A percentile compares a stretch with the other conserved stretches of the same genome.
These are phyloP conservation scores for Syngnathus scovelli DNA, from an alignment of 2,113 vertebrate genomes.

Conservation along the genomic window DNA sequence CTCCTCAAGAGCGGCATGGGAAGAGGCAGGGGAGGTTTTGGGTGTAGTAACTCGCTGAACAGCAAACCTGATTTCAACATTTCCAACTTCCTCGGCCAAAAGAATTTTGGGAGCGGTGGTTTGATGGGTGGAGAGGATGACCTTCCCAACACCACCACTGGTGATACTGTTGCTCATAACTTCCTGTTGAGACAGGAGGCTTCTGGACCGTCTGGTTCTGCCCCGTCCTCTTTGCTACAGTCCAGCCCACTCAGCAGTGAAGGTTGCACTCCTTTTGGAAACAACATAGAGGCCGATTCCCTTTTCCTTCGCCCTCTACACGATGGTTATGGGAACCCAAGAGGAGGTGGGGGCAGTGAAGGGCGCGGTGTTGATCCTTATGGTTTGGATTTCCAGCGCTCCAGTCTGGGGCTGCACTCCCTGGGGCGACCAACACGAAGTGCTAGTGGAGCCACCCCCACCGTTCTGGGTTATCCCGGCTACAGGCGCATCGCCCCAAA, in stretches of 20 bases:
- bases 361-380: slow-evolving; percentile 74
- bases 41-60: slow-evolving; percentile 68
- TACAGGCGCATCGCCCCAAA: slow-evolving; percentile 94
- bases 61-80: slow-evolving; percentile 82
- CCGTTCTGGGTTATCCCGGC: slow-evolving; percentile 72
- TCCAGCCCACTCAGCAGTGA: slow-evolving; percentile 37
- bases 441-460: slow-evolving; percentile 43
- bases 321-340: slow-evolving; percentile 72
- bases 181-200: slow-evolving; percentile 81
- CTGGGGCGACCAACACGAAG: slow-evolving; percentile 76
- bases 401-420: slow-evolving; percentile 82
- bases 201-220: slow-evolving; percentile 52
- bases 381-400: slow-evolving; percentile 83
- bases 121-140: slow-evolving; percentile 74
- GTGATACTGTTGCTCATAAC: slow-evolving; percentile 73
- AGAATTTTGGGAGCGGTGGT: slow-evolving; percentile 65
- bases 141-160: slow-evolving; percentile 88
- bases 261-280: slow-evolving; percentile 74
- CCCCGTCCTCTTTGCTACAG: slow-evolving; percentile 72
- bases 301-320: slow-evolving; percentile 83
- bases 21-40: slow-evolving; percentile 33
- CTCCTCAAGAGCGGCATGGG: slow-evolving; percentile 76
- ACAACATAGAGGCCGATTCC: slow-evolving; percentile 70
- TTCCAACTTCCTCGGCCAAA: slow-evolving; percentile 80
- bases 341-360: slow-evolving; percentile 55